A percentile compares a stretch with the other conserved stretches of the same genome.
These are phyloP conservation scores for Camponotus floridanus DNA, from an alignment of 1,140 invertebrate genomes.

Conservation along the genomic window DNA sequence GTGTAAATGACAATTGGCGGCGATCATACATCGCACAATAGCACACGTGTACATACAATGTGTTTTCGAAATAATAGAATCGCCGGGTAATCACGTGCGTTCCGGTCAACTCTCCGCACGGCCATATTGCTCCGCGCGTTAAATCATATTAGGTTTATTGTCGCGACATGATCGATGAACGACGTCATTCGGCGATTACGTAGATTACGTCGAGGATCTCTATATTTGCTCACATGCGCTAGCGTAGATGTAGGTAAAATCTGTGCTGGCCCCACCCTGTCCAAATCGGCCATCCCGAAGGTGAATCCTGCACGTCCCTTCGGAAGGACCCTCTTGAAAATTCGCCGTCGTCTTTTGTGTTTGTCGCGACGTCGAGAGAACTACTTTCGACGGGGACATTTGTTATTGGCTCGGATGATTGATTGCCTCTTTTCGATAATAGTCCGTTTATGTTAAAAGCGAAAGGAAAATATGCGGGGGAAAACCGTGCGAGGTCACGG, in stretches of 20 bases:
- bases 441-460: slow-evolving; percentile 64
- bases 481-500: slow-evolving; percentile 33
- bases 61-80: slow-evolving; percentile 57
- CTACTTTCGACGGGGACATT: slow-evolving; percentile 56
- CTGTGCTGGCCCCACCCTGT: slow-evolving; percentile 47
- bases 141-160: slow-evolving; percentile 78
- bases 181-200: slow-evolving; percentile 74
- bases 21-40: slow-evolving; percentile 30
- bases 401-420: slow-evolving; percentile 72
- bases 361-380: slow-evolving; percentile 60
- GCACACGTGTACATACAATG: slow-evolving; percentile 50
- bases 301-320: slow-evolving; percentile 59
- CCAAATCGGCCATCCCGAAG: slow-evolving; percentile 43
- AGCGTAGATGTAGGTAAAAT: slow-evolving; percentile 37
- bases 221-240: slow-evolving; percentile 73
- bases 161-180: slow-evolving; percentile 76
- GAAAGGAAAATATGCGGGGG: slow-evolving; percentile 43
- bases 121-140: slow-evolving; percentile 59
- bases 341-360: slow-evolving; percentile 70
- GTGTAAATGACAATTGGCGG: slow-evolving; percentile 45
- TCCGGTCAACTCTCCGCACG: slow-evolving; percentile 28
- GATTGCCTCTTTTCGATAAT: slow-evolving; percentile 72
- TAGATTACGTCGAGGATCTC: slow-evolving; percentile 74
- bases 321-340: slow-evolving; percentile 73
- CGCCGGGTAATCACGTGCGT: slow-evolving; percentile 23